phyloP scores from a whole-genome alignment of 2,888 invertebrate species.

The Anoncus sp. region DNA sequence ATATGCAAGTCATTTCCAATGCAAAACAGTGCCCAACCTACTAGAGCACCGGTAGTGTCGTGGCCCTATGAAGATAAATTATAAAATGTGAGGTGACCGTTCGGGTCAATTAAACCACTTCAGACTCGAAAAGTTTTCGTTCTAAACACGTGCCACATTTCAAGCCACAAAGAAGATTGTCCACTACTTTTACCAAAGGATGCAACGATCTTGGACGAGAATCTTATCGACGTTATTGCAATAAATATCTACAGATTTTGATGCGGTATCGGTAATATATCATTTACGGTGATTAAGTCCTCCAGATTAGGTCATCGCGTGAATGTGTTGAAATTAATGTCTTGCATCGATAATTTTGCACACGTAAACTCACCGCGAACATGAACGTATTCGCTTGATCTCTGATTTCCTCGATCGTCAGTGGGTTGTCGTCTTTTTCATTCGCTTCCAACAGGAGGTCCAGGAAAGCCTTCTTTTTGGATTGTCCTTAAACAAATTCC shows the following conservation, averaged over 20 bases:
- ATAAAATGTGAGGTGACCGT: no score
- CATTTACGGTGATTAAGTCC: not conserved
- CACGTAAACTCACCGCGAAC: constrained; percentile 85
- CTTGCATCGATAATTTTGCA: not conserved
- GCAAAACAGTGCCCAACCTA: constrained; percentile 84
- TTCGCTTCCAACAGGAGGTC: constrained; percentile 87
- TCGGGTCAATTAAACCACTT: no score
- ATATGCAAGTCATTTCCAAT: constrained; percentile 83
- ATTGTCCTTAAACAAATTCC: constrained; percentile 81
- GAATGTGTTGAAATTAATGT: constrained; percentile 1
- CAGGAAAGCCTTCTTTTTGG: constrained; percentile 88
- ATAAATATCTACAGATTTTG: no score
- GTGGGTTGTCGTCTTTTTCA: constrained; percentile 85
- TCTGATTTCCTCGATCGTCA: constrained; percentile 86
- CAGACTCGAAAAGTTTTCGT: no score
- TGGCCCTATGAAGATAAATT: constrained; percentile 81
- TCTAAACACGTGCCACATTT: no score
- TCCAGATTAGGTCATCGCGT: constrained; percentile 44
- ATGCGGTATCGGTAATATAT: no score
- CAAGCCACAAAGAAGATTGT: no score
- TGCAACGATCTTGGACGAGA: no score
- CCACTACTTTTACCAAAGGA: no score
- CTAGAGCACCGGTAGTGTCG: constrained; percentile 84
- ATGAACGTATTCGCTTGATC: constrained; percentile 91
- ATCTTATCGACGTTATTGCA: no score